Base-by-base conservation (phyloP, 2,797 vertebrate species). In the Diplodus puntazzo region DNA sequence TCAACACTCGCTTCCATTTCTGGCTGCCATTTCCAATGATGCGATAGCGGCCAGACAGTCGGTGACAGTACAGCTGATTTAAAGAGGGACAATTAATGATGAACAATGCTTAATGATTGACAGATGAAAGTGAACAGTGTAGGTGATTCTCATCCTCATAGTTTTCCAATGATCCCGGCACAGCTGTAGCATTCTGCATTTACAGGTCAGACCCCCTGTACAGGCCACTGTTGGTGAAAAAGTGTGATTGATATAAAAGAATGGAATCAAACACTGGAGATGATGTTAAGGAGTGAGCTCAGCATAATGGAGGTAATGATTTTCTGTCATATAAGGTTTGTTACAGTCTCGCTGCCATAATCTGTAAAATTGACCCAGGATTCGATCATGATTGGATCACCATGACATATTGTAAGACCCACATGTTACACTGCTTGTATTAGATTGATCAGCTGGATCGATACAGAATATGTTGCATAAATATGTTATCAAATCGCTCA, bases 261-360 rank as follows among this genome's bases (percentile, higher is more conserved):
- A 34, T 53, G 75, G 62, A 82, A 54, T 70, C 65, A 60, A 70
- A 77, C 60, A 43, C 50, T 62, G 21, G 18, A 75, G 10, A 75
- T 54, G 42, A 71, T 72, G 65, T 73, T 74, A 43, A 50, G 49
- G 53, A 69, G 73, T 68, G 69, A 83, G 70, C 76, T 76, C 75
- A 79, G 73, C 42, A 17, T 73, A 85, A 89, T 88, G 75, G 73
- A 87, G 87, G 70, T 85, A 83, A 16, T 71, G 68, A 87, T 89
- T 91, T 90, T 84, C 84, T 86, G 75, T 90, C 77, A 60, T 82
- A 80, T 71, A 17, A 54, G 60, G 55, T 86, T 83, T 76, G 78
- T 71, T 86, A 70, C 60, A 77, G 57, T 67, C 54, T 58, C 53
- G 65, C 50, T 65, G 42, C 69, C 63, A 0, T 80, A 68, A 69